Evolutionary conservation across 2,888 invertebrate genomes (phyloP).

Genomic region (Abscondita cerata): DNA sequence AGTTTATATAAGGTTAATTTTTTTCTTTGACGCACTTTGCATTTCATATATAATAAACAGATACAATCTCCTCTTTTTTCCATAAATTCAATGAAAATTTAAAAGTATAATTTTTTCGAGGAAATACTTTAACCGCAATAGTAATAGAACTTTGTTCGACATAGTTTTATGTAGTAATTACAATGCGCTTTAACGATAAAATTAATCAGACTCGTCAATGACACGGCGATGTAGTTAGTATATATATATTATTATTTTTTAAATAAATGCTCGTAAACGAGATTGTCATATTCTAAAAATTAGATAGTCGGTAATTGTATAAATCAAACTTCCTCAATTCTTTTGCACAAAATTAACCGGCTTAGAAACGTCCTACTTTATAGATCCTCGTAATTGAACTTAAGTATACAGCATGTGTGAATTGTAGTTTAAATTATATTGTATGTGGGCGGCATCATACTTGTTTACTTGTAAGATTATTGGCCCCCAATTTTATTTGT

Average conservation of each 20-base stretch:
- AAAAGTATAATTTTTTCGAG: constrained; percentile 10
- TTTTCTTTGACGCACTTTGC: neutral
- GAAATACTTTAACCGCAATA: constrained; percentile 11
- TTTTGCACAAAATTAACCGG: constrained; percentile 10
- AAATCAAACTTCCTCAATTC: constrained; percentile 13
- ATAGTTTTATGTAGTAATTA: neutral
- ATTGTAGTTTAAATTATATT: constrained; percentile 8
- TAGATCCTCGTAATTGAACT: constrained; percentile 11
- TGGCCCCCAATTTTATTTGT: constrained; percentile 8
- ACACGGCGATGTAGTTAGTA: neutral
- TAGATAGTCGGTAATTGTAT: constrained; percentile 4
- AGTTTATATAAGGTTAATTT: no score
- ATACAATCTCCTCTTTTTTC: constrained; percentile 5
- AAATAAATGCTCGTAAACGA: neutral
- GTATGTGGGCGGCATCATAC: constrained; percentile 7
- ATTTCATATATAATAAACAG: constrained; percentile 1
- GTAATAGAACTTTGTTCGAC: constrained; percentile 8
- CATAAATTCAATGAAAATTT: constrained; percentile 11
- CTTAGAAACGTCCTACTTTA: constrained; percentile 9
- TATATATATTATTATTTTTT: neutral
- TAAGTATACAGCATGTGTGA: constrained; percentile 12
- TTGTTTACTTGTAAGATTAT: constrained; percentile 11
- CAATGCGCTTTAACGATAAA: neutral
- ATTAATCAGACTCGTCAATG: no score
- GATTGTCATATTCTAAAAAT: constrained; percentile 7